phyloP scores from a whole-genome alignment of 2,797 vertebrate genomes.

The Paguma larvata region DNA sequence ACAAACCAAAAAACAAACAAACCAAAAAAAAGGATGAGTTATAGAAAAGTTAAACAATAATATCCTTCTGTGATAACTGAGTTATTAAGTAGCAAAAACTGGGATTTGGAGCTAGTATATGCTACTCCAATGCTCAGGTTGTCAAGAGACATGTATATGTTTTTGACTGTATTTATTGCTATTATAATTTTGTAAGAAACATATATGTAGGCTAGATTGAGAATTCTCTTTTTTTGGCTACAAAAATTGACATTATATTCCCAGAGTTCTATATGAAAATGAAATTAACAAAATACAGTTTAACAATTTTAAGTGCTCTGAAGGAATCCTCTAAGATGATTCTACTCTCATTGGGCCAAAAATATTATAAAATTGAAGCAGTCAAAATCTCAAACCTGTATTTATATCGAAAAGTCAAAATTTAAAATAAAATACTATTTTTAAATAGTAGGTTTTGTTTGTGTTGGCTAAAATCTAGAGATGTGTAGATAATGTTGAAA shows the following conservation, averaged over 20 bases:
- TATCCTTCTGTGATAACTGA: neutral
- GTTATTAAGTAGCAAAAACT: neutral
- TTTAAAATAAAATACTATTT: neutral
- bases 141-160: neutral
- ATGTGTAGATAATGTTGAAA: neutral
- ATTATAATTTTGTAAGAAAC: neutral
- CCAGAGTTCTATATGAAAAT: neutral
- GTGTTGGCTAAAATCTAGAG: neutral
- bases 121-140: neutral
- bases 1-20: neutral
- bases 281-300: neutral
- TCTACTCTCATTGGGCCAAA: neutral
- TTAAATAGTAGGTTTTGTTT: neutral
- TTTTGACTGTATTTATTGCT: neutral
- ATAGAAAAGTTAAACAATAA: neutral
- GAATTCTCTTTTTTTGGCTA: slow-evolving; percentile 20
- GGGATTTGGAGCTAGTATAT: neutral
- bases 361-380: neutral
- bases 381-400: neutral
- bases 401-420: neutral
- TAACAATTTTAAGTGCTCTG: neutral
- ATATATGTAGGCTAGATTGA: neutral
- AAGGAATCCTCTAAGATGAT: neutral
- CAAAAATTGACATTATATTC: neutral
- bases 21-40: neutral